Evolutionary conservation across 2,797 vertebrate species (phyloP).

Genomic region (Acanthornis magna): DNA sequence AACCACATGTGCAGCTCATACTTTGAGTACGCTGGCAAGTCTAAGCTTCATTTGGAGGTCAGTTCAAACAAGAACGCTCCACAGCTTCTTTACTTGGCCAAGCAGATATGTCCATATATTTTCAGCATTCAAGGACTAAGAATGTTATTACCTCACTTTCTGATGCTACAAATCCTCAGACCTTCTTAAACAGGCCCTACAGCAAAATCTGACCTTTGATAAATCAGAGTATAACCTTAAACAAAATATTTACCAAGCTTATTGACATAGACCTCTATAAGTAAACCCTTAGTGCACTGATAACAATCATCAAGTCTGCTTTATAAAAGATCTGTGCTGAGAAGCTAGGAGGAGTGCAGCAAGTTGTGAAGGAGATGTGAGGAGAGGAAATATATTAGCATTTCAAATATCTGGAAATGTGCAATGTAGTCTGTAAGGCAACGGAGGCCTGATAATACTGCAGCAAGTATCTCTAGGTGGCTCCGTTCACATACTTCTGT

Average conservation of each 20-base stretch:
- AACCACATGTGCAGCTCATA: not conserved
- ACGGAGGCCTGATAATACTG: not conserved
- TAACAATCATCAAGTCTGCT: not conserved
- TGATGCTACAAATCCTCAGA: not conserved
- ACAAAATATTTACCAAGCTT: conserved; percentile 32
- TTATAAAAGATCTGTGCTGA: not conserved
- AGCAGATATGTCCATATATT: not conserved
- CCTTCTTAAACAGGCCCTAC: not conserved
- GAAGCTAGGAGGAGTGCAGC: not conserved
- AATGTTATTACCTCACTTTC: not conserved
- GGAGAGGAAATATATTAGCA: not conserved
- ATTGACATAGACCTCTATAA: not conserved
- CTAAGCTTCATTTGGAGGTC: not conserved
- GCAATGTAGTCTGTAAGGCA: not conserved
- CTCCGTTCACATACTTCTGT: conserved; percentile 22
- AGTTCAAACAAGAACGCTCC: not conserved
- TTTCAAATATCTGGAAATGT: not conserved
- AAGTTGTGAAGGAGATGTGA: not conserved
- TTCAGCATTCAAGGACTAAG: not conserved
- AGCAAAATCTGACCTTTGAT: not conserved
- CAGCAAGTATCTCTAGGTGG: conserved; percentile 51
- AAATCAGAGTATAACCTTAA: not conserved
- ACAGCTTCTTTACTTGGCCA: not conserved
- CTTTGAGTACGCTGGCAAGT: not conserved
- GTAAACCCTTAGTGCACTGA: not conserved